Evolutionary conservation across 2,113 vertebrate species (phyloP).

Genomic region (Ploceus nigricollis): DNA sequence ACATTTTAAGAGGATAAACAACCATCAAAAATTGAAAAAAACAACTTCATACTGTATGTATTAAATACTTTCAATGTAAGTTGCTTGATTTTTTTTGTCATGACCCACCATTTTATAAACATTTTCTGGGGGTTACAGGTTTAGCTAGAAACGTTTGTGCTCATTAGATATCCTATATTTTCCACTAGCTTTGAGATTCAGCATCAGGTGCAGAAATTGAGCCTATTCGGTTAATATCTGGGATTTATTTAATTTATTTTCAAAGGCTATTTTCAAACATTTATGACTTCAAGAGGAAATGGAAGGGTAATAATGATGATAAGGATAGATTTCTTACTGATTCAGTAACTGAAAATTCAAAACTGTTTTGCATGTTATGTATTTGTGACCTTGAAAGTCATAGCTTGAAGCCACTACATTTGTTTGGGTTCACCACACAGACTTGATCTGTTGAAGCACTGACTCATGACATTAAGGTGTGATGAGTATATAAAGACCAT

Average conservation of each 20-base stretch:
- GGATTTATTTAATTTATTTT: not conserved
- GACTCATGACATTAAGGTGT: constrained; percentile 60
- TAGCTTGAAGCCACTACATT: not conserved
- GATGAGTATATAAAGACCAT: constrained; percentile 16
- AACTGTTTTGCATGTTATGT: not conserved
- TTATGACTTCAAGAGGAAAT: not conserved
- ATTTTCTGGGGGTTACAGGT: not conserved
- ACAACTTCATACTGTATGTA: not conserved
- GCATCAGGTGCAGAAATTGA: not conserved
- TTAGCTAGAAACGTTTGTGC: not conserved
- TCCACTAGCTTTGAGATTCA: not conserved
- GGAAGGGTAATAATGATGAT: not conserved
- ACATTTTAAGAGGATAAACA: not conserved
- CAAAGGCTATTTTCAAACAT: not conserved
- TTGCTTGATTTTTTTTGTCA: not conserved
- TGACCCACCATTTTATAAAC: not conserved
- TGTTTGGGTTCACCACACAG: constrained; percentile 16
- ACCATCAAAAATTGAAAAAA: not conserved
- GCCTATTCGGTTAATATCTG: not conserved
- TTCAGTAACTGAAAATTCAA: not conserved
- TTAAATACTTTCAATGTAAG: not conserved
- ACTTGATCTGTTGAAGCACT: not conserved
- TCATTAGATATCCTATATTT: not conserved
- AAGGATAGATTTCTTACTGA: not conserved
- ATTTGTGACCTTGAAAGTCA: constrained; percentile 5